These are phyloP conservation scores for Piezodorus guildinii DNA, from an alignment of 1,140 invertebrate species.

Conservation along the genomic window DNA sequence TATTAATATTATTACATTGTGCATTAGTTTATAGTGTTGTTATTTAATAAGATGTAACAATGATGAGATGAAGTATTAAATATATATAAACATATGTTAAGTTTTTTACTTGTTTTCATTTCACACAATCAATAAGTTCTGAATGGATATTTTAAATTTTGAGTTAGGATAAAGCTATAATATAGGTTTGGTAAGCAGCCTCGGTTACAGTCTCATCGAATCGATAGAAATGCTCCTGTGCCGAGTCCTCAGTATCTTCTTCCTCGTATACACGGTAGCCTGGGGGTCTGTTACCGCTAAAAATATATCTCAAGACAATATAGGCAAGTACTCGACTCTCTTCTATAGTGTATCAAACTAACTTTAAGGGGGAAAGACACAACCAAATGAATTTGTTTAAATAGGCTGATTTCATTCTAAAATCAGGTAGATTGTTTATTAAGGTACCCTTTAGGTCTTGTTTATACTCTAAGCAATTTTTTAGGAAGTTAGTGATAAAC, in stretches of 20 bases:
- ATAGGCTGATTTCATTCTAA: too few relatives aligned
- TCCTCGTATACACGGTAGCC: background rate
- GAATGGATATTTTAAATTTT: background rate
- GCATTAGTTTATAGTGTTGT: background rate
- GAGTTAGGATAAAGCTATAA: background rate
- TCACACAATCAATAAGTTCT: background rate
- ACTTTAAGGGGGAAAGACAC: too few relatives aligned
- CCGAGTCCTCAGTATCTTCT: background rate
- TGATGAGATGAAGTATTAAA: constrained; percentile 8
- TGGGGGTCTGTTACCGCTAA: too few relatives aligned
- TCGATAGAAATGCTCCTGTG: background rate
- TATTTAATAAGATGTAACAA: constrained; percentile 13
- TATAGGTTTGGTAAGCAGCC: constrained; percentile 3
- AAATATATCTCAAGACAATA: too few relatives aligned
- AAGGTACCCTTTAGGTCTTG: too few relatives aligned
- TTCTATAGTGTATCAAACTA: too few relatives aligned
- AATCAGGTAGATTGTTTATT: too few relatives aligned
- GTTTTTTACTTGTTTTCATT: background rate
- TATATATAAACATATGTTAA: constrained; percentile 5
- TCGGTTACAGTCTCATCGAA: background rate
- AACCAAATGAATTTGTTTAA: too few relatives aligned
- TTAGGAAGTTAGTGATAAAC: too few relatives aligned
- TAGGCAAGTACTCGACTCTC: too few relatives aligned
- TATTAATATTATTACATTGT: background rate
- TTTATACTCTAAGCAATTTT: too few relatives aligned